Conservation (phyloP, 2,888 invertebrate species). For the Ophioninae sp. region DNA sequence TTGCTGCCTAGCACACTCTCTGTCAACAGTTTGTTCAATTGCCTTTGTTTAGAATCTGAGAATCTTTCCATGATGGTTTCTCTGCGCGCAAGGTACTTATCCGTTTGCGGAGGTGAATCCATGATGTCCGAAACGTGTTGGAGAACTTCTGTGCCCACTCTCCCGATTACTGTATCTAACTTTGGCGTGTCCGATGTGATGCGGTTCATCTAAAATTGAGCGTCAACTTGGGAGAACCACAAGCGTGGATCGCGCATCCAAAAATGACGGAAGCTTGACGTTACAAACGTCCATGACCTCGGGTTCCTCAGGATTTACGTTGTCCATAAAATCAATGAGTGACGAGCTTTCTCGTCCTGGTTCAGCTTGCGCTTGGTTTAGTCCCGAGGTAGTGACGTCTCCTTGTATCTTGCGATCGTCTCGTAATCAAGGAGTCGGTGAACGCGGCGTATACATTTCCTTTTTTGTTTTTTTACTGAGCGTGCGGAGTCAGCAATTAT, state of each 20-base stretch:
- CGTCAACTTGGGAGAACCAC: conserved; percentile 60
- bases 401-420: not conserved
- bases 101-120: conserved; percentile 33
- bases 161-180: conserved; percentile 45
- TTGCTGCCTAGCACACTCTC: conserved; percentile 28
- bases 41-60: conserved; percentile 36
- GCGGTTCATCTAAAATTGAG: conserved; percentile 50
- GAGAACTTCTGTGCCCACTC: conserved; percentile 41
- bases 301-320: not conserved
- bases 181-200: conserved; percentile 47
- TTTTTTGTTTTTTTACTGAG: not conserved
- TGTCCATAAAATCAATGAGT: conserved; percentile 8
- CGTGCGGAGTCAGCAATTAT: conserved; percentile 2
- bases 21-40: conserved; percentile 24
- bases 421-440: not conserved
- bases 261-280: conserved; percentile 54
- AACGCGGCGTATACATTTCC: not conserved
- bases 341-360: not conserved
- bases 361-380: not conserved
- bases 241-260: conserved; percentile 49
- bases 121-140: conserved; percentile 55
- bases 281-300: not conserved
- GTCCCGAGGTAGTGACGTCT: not conserved
- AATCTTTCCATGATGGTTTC: conserved; percentile 29
- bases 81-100: conserved; percentile 53